Evolutionary conservation across 1,140 invertebrate species (phyloP).

Genomic region (Diorhabda elongata): DNA sequence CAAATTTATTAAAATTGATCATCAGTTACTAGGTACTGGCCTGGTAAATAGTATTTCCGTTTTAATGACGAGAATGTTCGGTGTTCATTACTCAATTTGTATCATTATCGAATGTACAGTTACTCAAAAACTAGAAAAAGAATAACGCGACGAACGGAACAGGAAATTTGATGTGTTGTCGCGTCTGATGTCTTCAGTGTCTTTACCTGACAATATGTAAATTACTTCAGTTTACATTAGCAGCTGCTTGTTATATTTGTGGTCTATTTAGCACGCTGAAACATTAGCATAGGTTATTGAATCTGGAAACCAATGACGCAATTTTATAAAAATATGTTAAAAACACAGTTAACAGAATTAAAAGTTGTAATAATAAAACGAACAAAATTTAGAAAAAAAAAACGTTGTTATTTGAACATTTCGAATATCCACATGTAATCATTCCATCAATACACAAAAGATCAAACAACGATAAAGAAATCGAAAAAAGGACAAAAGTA

Average conservation of each 20-base stretch:
- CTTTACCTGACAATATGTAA: not conserved
- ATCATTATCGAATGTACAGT: not conserved
- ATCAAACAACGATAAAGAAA: slow-evolving; percentile 3
- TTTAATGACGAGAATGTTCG: not conserved
- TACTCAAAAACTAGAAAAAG: not conserved
- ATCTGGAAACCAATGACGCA: too few relatives aligned
- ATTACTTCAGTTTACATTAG: not conserved
- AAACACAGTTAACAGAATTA: too few relatives aligned
- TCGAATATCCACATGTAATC: slow-evolving; percentile 10
- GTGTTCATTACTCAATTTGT: slow-evolving; percentile 2
- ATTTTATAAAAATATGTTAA: too few relatives aligned
- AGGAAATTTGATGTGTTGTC: not conserved
- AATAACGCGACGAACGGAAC: not conserved
- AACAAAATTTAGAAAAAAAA: too few relatives aligned
- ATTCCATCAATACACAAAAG: slow-evolving; percentile 5
- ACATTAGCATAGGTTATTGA: not conserved
- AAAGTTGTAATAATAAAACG: too few relatives aligned
- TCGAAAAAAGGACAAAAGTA: slow-evolving; percentile 13
- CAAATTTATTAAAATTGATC: too few relatives aligned
- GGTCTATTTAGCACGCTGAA: not conserved
- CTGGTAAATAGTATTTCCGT: not conserved
- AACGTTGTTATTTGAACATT: not conserved
- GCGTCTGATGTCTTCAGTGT: not conserved
- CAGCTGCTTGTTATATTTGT: not conserved
- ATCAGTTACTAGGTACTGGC: too few relatives aligned